Evolutionary conservation across 2,888 invertebrate genomes (phyloP), one percentile per base, ranked within the genome.

Genomic region (Eurytoma adleriae): DNA sequence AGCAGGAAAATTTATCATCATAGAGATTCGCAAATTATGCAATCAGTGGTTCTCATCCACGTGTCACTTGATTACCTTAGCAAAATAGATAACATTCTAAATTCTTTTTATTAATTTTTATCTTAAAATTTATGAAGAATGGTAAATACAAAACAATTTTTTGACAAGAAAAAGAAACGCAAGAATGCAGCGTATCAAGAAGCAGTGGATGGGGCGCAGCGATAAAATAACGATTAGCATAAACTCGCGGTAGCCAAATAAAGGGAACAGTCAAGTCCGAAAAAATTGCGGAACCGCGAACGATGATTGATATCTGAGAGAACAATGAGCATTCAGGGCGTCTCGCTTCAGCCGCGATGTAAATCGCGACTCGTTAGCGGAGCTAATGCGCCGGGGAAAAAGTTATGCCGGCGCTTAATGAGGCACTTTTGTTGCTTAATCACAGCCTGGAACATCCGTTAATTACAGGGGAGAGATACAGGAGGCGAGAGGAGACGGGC

Each of bases 361-460:
- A 70, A 81, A 78, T 70, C 77, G 54, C 52, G 48, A 70, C 75
- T 81, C 74, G 78, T 81, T 78, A 75, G 78, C 14, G 69, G 52
- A 2, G 27, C 24, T 69, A 27, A 48, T 54, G 68, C 40, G 30
- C 76, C 54, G 27, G 48, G 64, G 30, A 50, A 70, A 70, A 75
- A 48, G 10, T 61, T 72, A n/a, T n/a, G 27, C n/a, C 52, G 54
- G 18, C 56, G 3, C 27, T n/a, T 81, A 79, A 81, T 64, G 78
- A 81, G 64, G 75, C 20, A 72, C 81, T 72, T 76, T 72, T 79
- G 75, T 79, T 62, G 70, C 67, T 69, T 76, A 82, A 77, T 70
- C 30, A 54, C 56, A 52, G 54, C 18, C 64, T n/a, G 12, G 56
- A 52, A 18, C 27, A 52, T 80, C 30, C 20, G 68, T 77, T 78